Evolutionary conservation across 1,140 invertebrate species (phyloP), one percentile per base, ranked within the genome.

Genomic region (Panulirus ornatus): DNA sequence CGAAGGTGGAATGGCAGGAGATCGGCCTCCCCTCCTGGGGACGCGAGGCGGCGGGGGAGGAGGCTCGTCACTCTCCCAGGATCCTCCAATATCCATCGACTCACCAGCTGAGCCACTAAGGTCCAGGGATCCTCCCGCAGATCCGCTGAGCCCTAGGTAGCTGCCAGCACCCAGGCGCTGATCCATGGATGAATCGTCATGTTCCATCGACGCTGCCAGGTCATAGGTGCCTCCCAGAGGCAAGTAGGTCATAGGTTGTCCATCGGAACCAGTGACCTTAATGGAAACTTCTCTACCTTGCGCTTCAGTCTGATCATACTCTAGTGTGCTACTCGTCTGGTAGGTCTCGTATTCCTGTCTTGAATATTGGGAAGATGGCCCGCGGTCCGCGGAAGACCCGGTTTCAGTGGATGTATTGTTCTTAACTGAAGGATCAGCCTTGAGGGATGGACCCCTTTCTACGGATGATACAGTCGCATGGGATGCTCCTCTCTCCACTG

Each of bases 41-140:
- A 81, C 73, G 63, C 91, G 85, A 38, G 87, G 83, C 6, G 91
- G 91, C 36, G 87, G 86, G 54, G 47, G 54, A 16, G 91, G 91
- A 84, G 44, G 44, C 54, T 82, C 81, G 71, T 66, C 73, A 36
- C 82, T 89, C 5, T 89, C 88, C 83, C 78, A 75, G 83, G 86
- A 84, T 70, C 87, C 79, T 71, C 91, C 88, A 58, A 84, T n/a
- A 38, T 84, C 88, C 88, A 89, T 34, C 30, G 79, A 89, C 88
- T 89, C 88, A 36, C 79, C 79, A 51, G 78, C 36, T 58, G 88
- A 83, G n/a, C 78, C 70, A 36, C 79, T 47, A 16, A 89, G 78
- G 42, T 89, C 87, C 16, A 89, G 63, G 78, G 87, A 83, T 38
- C 63, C 87, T 75, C 87, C 87, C 66, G 87, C 87, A 73, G 87